These are phyloP conservation scores for Lasioglossum zephyrum DNA, from an alignment of 2,888 invertebrate genomes.

Conservation along the genomic window DNA sequence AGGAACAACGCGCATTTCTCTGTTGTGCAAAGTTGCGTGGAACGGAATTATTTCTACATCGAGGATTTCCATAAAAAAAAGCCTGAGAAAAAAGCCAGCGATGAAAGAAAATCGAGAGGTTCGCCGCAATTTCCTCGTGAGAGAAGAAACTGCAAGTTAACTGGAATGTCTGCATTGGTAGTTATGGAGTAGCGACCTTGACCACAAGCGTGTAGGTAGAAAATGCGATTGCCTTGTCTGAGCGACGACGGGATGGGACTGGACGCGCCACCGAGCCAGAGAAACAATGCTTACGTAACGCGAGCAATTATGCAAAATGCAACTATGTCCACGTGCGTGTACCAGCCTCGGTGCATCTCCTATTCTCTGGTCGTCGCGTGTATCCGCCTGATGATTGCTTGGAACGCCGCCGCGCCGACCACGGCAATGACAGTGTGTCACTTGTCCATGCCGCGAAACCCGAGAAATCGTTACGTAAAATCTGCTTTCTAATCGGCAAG, in stretches of 20 bases:
- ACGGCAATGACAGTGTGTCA: slow-evolving; percentile 30
- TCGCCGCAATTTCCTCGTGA: slow-evolving; percentile 19
- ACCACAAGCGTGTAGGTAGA: slow-evolving; percentile 64
- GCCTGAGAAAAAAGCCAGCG: neutral
- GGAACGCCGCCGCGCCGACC: neutral
- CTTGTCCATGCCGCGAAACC: slow-evolving; percentile 13
- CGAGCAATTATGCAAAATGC: slow-evolving; percentile 67
- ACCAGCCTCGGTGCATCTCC: slow-evolving; percentile 50
- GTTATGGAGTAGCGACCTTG: slow-evolving; percentile 60
- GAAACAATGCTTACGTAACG: slow-evolving; percentile 69
- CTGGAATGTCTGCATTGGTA: slow-evolving; percentile 34
- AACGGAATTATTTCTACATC: neutral
- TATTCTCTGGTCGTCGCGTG: slow-evolving; percentile 44
- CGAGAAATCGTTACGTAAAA: slow-evolving; percentile 38
- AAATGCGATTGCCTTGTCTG: slow-evolving; percentile 67
- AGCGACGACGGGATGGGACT: slow-evolving; percentile 34
- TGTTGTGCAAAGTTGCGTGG: neutral
- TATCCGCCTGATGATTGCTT: slow-evolving; percentile 40
- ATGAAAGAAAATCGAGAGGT: neutral
- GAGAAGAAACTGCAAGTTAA: slow-evolving; percentile 24
- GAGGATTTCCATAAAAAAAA: neutral
- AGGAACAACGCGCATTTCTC: neutral
- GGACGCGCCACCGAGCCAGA: slow-evolving; percentile 24
- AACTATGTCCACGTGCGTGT: slow-evolving; percentile 57
- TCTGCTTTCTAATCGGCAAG: slow-evolving; percentile 13